Conservation (phyloP, 2,888 invertebrate species). For the Alloplasta piceator region DNA sequence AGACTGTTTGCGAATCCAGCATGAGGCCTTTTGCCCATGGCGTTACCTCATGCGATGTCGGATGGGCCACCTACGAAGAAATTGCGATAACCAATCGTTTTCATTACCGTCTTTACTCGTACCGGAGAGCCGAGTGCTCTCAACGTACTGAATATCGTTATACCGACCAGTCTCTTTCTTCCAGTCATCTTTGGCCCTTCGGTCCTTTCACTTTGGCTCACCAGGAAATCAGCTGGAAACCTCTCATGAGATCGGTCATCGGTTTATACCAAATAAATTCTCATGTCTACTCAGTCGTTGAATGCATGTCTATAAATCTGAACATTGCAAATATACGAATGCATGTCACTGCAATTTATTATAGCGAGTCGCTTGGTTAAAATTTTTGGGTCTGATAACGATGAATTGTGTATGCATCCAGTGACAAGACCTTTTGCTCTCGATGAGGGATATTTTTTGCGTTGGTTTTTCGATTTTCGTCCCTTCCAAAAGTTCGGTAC, state of each 20-base stretch:
- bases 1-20: conserved; percentile 57
- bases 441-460: too few species aligned
- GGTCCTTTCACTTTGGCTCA: background rate
- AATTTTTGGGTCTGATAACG: too few species aligned
- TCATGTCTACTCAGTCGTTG: background rate
- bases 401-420: too few species aligned
- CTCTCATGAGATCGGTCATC: conserved; percentile 49
- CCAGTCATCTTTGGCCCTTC: conserved; percentile 20
- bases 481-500: too few species aligned
- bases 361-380: too few species aligned
- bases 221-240: conserved; percentile 28
- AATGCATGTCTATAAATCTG: conserved; percentile 4
- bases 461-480: too few species aligned
- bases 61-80: conserved; percentile 68
- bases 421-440: too few species aligned
- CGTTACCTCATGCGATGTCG: conserved; percentile 69
- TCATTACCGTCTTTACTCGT: conserved; percentile 61
- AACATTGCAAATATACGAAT: background rate
- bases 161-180: conserved; percentile 55
- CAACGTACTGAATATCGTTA: conserved; percentile 68
- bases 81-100: conserved; percentile 75
- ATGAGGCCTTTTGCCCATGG: conserved; percentile 65
- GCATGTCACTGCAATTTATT: too few species aligned
- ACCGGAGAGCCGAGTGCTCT: conserved; percentile 34
- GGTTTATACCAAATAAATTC: conserved; percentile 32